phyloP scores from a whole-genome alignment of 2,888 invertebrate species.

The Spilarctia lutea region DNA sequence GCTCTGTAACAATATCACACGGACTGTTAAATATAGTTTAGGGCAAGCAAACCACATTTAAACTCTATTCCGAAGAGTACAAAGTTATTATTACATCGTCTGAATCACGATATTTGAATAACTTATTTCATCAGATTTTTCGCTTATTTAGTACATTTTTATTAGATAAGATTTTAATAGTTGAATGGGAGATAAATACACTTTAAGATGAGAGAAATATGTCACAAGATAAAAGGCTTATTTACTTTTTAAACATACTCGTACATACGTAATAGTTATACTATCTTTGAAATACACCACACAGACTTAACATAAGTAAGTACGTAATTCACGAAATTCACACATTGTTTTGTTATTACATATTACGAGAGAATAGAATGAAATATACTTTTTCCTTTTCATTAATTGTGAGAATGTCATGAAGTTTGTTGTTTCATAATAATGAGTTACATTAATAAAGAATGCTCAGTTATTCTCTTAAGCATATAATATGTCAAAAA shows the following conservation, averaged over 20 bases:
- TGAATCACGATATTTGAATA: background rate
- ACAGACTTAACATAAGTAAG: background rate
- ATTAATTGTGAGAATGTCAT: constrained; percentile 35
- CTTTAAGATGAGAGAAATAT: background rate
- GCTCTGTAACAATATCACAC: constrained; percentile 76
- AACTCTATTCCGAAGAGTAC: background rate
- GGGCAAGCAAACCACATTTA: background rate
- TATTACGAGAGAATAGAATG: constrained; percentile 16
- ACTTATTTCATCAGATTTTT: background rate
- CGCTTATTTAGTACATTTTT: background rate
- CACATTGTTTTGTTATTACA: background rate
- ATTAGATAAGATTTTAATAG: background rate
- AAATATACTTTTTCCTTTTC: constrained; percentile 31
- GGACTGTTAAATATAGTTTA: background rate
- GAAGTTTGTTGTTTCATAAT: constrained; percentile 18
- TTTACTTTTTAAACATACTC: constrained; percentile 3
- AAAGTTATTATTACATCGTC: background rate
- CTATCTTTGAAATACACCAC: background rate
- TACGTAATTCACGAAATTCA: background rate
- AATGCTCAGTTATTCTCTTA: background rate
- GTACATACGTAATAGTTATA: constrained; percentile 5
- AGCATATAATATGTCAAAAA: background rate
- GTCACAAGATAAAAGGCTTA: background rate
- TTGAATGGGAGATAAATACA: background rate
- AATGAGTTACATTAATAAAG: constrained; percentile 12